These are phyloP conservation scores for Fulmarus glacialis DNA, from an alignment of 2,113 vertebrate genomes.

Conservation along the genomic window DNA sequence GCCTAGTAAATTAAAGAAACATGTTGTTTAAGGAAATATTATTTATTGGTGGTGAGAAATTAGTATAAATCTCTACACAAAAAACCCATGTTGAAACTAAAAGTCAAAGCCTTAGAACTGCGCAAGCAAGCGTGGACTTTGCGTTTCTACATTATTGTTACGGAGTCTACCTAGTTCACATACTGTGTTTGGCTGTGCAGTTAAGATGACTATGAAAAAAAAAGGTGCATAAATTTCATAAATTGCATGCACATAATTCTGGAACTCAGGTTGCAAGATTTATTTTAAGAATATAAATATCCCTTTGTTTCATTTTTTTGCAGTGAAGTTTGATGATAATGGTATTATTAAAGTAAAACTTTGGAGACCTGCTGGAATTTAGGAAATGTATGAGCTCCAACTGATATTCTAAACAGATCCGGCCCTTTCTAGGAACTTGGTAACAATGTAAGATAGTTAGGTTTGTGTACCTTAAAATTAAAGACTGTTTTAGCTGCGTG, in stretches of 20 bases:
- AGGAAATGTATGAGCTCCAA: neutral
- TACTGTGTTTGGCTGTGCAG: neutral
- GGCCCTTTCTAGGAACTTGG: neutral
- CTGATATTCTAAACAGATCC: neutral
- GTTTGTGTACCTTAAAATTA: neutral
- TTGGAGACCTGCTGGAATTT: neutral
- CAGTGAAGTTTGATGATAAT: neutral
- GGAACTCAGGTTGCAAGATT: neutral
- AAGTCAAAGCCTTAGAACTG: neutral
- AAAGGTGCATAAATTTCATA: neutral
- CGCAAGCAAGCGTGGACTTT: neutral
- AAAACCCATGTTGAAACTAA: fast-evolving
- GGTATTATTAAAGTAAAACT: neutral
- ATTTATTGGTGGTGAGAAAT: neutral
- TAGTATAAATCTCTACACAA: neutral
- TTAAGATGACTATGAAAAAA: neutral
- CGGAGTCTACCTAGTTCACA: neutral
- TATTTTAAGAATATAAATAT: neutral
- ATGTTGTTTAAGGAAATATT: neutral
- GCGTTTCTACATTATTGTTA: neutral
- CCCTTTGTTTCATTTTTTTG: neutral
- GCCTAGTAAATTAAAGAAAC: neutral
- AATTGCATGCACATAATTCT: neutral
- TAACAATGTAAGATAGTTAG: neutral
- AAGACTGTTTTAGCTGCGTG: fast-evolving